These are phyloP conservation scores for Cataglyphis rosenhaueri DNA, from an alignment of 2,888 invertebrate genomes.

Conservation along the genomic window DNA sequence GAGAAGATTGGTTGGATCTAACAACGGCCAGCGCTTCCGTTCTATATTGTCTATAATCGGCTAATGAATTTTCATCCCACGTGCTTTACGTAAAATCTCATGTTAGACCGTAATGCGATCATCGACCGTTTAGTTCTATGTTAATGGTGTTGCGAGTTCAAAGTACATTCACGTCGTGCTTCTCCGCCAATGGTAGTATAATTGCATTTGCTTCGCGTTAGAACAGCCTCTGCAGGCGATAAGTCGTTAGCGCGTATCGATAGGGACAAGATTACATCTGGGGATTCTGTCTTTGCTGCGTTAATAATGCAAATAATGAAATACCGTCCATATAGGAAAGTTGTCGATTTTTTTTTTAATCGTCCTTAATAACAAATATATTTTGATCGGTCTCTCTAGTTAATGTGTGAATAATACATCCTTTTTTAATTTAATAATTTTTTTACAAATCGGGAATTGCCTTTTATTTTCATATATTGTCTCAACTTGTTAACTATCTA, in stretches of 20 bases:
- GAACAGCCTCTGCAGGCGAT: constrained; percentile 44
- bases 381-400: not conserved
- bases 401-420: not conserved
- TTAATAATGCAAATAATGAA: not conserved
- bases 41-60: constrained; percentile 36
- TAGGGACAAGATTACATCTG: not conserved
- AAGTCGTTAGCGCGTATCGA: constrained; percentile 44
- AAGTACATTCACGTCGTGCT: constrained; percentile 41
- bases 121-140: constrained; percentile 44
- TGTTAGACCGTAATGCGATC: constrained; percentile 53
- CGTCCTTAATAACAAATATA: not conserved
- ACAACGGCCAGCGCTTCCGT: constrained; percentile 13
- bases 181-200: constrained; percentile 41
- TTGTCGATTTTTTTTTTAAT: not conserved
- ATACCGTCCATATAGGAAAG: not conserved
- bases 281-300: not conserved
- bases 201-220: constrained; percentile 58
- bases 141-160: constrained; percentile 54
- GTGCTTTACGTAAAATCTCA: constrained; percentile 40
- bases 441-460: not conserved
- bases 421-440: not conserved
- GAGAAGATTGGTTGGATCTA: not conserved
- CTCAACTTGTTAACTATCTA: not conserved
- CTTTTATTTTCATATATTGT: not conserved
- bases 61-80: constrained; percentile 43